Evolutionary conservation across 23 tunicate genomes (phyloP).

Genomic region (Clavelina lepadiformis): DNA sequence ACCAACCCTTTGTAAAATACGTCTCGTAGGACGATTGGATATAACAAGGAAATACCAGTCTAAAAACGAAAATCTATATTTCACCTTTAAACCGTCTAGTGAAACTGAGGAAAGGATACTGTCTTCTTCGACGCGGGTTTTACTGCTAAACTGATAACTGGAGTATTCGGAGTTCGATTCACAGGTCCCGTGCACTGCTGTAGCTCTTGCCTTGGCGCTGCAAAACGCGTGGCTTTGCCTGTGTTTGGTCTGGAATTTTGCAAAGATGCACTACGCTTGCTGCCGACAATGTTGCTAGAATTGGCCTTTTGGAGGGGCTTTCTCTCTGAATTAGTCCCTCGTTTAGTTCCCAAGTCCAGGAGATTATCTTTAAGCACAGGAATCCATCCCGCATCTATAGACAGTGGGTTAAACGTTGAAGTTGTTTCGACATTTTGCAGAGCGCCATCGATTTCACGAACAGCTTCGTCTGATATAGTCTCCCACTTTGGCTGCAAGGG

Average conservation of each 20-base stretch:
- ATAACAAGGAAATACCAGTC: no score
- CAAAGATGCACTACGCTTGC: no score
- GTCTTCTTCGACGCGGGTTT: no score
- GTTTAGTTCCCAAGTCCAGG: no score
- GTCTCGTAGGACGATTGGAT: no score
- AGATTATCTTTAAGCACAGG: conserved; percentile 1
- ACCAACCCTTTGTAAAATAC: no score
- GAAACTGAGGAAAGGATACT: conserved; percentile 43
- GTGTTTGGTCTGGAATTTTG: no score
- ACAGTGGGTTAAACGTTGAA: conserved; percentile 36
- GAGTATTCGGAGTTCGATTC: background rate
- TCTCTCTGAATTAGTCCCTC: no score
- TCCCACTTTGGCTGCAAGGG: conserved; percentile 26
- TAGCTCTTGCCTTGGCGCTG: conserved; percentile 35
- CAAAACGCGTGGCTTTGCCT: conserved; percentile 53
- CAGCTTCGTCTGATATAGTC: conserved; percentile 8
- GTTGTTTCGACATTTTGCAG: conserved; percentile 16
- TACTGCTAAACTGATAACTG: background rate
- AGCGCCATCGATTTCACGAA: conserved; percentile 25
- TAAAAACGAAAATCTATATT: no score
- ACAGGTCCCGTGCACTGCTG: background rate
- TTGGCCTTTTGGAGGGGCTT: no score
- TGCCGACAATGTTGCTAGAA: no score
- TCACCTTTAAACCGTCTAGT: no score
- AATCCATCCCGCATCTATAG: background rate